phyloP scores from a whole-genome alignment of 2,113 vertebrate species.

The Varanus komodoensis region DNA sequence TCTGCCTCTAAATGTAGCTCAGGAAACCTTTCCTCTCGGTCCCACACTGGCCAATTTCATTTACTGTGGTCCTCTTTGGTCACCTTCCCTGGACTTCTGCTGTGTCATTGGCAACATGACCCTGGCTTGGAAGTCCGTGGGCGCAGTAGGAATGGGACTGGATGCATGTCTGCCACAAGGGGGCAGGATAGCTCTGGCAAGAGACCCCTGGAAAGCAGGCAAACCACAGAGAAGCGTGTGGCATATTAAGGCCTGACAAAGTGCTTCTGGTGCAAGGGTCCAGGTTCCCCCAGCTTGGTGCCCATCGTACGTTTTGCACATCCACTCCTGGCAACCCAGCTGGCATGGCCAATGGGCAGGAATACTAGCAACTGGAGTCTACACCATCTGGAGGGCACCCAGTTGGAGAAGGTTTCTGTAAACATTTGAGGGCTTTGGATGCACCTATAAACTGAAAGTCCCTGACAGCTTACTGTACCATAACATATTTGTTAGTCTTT shows the following conservation, averaged over 20 bases:
- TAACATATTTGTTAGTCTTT: too few species aligned
- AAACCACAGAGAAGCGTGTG: too few species aligned
- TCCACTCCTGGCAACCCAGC: too few species aligned
- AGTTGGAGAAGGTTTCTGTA: neutral
- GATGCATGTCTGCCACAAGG: neutral
- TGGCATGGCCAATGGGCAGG: too few species aligned
- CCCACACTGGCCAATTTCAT: neutral
- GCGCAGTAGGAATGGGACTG: neutral
- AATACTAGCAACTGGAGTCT: too few species aligned
- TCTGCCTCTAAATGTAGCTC: conserved; percentile 32
- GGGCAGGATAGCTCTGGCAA: neutral
- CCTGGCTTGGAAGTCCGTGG: neutral
- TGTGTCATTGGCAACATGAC: conserved; percentile 17
- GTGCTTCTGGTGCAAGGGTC: neutral
- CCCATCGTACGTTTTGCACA: too few species aligned
- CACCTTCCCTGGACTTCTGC: conserved; percentile 6
- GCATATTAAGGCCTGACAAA: neutral
- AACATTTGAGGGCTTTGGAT: neutral
- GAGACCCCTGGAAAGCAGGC: neutral
- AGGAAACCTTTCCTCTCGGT: conserved; percentile 4
- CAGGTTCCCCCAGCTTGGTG: too few species aligned
- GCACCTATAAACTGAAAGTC: too few species aligned
- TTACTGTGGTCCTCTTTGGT: neutral
- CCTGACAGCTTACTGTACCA: too few species aligned
- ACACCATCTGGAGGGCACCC: too few species aligned